Conservation (phyloP, 2,113 vertebrate genomes). For the Toxotes jaculatrix region DNA sequence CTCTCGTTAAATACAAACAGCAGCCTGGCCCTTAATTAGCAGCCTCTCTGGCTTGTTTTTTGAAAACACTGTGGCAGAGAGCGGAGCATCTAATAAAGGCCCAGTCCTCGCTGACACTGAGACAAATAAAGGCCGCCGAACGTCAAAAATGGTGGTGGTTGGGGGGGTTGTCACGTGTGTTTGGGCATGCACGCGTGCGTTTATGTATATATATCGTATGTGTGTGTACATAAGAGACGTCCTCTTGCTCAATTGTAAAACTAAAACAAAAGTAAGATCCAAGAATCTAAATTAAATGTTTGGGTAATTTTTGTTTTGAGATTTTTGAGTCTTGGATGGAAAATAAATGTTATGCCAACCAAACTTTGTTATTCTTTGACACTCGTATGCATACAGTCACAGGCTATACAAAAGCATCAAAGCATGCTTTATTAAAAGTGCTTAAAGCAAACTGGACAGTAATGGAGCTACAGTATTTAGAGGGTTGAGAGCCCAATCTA, state of each 20-base stretch:
- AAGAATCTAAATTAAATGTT: too few relatives aligned
- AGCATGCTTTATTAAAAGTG: conserved; percentile 16
- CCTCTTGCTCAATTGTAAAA: not conserved
- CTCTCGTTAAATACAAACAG: conserved; percentile 70
- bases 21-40: conserved; percentile 72
- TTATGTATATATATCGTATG: not conserved
- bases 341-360: too few relatives aligned
- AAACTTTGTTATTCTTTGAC: too few relatives aligned
- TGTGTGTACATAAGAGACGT: not conserved
- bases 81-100: conserved; percentile 42
- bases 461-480: conserved; percentile 35
- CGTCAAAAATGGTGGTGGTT: not conserved
- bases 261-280: too few relatives aligned
- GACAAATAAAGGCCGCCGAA: conserved; percentile 27
- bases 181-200: not conserved
- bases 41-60: conserved; percentile 59
- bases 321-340: too few relatives aligned
- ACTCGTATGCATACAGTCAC: not conserved
- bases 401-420: conserved; percentile 33
- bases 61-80: conserved; percentile 61
- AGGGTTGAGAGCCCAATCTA: conserved; percentile 30
- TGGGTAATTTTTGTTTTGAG: too few relatives aligned
- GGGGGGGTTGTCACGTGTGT: not conserved
- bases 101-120: conserved; percentile 13
- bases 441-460: conserved; percentile 20